Percentiles rank a stretch among this genome's conserved stretches.
These are phyloP conservation scores for Triplophysa rosa DNA, from an alignment of 2,113 vertebrate species.

Conservation along the genomic window DNA sequence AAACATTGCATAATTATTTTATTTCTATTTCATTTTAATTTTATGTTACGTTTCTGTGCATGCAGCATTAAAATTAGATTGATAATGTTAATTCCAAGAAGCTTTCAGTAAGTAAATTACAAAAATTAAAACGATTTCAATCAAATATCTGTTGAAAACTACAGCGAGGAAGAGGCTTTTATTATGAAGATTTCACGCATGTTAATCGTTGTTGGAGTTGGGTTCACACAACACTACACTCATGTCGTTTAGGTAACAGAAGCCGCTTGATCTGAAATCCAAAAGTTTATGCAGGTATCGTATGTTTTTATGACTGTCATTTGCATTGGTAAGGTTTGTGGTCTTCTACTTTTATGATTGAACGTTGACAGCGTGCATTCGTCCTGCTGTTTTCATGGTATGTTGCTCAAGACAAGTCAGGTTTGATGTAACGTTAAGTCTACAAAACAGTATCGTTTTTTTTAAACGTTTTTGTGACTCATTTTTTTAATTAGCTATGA, in stretches of 20 bases:
- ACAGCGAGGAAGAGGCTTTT: slow-evolving; percentile 3
- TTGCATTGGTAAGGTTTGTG: background rate
- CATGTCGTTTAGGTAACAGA: background rate
- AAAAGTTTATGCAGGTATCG: background rate
- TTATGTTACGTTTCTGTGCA: too few species aligned
- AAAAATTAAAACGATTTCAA: too few species aligned
- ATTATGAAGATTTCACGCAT: background rate
- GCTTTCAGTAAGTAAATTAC: too few species aligned
- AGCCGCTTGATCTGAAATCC: background rate
- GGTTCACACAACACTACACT: background rate
- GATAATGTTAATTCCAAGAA: too few species aligned
- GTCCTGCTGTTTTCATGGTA: background rate
- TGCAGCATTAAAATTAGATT: too few species aligned
- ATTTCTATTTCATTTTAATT: too few species aligned
- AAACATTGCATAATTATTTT: too few species aligned
- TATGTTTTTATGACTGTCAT: background rate
- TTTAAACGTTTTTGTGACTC: background rate
- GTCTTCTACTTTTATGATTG: background rate
- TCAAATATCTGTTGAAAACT: too few species aligned
- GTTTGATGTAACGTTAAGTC: slow-evolving; percentile 1
- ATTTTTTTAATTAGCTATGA: too few species aligned
- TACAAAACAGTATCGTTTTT: background rate
- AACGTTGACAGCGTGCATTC: background rate
- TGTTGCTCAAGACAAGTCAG: background rate
- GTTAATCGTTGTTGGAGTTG: background rate